Evolutionary conservation across 2,888 invertebrate species (phyloP), one percentile per base, ranked within the genome.

Genomic region (Geotrupes spiniger): DNA sequence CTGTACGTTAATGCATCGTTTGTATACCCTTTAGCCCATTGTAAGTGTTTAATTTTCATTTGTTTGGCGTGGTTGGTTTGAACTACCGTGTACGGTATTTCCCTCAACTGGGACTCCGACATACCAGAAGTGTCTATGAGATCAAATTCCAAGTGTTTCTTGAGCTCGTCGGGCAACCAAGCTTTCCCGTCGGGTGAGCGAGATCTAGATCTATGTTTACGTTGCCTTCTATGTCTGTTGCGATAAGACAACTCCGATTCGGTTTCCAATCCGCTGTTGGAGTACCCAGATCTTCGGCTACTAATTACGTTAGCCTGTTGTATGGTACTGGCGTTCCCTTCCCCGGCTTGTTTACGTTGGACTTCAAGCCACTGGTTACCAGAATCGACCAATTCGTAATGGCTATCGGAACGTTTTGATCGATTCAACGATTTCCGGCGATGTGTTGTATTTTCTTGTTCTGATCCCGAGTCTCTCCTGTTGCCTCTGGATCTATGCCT

Each of bases 351-450:
- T 62, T 87, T 84, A 62, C 84, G 82, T 69, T 92, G 85, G 36
- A 90, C 89, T 74, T 92, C 91, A 60, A 86, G 84, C 92, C 92
- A 93, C 71, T 92, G 92, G 42, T 85, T 83, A 61, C 89, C 89
- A 4, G 92, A 92, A 68, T 92, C 92, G 37, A 93, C 85, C 62
- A 92, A 77, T 72, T 91, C 91, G 46, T 81, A 78, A 53, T 74
- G 73, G 49, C 70, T 66, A 17, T 74, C 73, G 2, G 62, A 57
- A 57, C 75, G 74, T 56, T 76, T 62, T 37, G 59, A 55, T 54
- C 61, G 62, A 42, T 59, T 63, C n/a, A 60, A 59, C n/a, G 66
- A 65, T 56, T 65, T 64, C 40, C 63, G 58, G 12, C 63, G 60
- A 29, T 61, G 63, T 4, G 64, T 55, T 59, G 80, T 76, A 44